Evolutionary conservation across 2,113 vertebrate genomes (phyloP).

Genomic region (Paralichthys olivaceus): DNA sequence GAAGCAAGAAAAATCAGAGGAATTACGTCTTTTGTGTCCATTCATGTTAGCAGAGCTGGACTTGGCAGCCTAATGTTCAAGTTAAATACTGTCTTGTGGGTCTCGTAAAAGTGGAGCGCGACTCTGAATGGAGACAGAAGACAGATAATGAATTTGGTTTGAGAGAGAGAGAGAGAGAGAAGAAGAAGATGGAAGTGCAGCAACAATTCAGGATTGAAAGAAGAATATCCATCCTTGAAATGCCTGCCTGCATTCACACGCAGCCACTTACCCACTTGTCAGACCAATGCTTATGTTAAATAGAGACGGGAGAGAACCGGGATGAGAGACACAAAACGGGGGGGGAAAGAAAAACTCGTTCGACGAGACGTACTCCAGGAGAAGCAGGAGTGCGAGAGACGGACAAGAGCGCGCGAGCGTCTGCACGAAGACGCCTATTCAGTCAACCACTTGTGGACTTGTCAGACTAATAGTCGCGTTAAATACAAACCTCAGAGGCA

Average conservation of each 20-base stretch:
- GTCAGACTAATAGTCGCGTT: slow-evolving; percentile 46
- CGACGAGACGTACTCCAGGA: background rate
- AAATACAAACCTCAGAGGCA: slow-evolving; percentile 50
- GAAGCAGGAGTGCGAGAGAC: background rate
- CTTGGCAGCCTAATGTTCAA: slow-evolving; percentile 13
- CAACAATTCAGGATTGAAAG: slow-evolving; percentile 2
- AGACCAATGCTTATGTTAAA: background rate
- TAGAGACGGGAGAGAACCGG: background rate
- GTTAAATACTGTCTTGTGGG: slow-evolving; percentile 14
- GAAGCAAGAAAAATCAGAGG: background rate
- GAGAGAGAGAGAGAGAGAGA: background rate
- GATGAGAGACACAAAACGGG: background rate
- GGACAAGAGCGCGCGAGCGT: background rate
- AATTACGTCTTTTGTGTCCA: background rate
- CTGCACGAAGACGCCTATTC: background rate
- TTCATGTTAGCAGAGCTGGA: slow-evolving; percentile 1
- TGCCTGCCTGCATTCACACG: slow-evolving; percentile 26
- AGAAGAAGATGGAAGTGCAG: background rate
- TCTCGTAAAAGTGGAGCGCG: slow-evolving; percentile 24
- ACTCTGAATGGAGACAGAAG: slow-evolving; percentile 13
- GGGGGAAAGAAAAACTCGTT: background rate
- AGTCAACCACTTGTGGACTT: slow-evolving; percentile 47
- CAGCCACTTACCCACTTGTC: background rate
- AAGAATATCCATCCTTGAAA: slow-evolving; percentile 17
- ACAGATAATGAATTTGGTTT: slow-evolving; percentile 24